Conservation (phyloP, 2,888 invertebrate genomes). For the Mycogona germanica region DNA sequence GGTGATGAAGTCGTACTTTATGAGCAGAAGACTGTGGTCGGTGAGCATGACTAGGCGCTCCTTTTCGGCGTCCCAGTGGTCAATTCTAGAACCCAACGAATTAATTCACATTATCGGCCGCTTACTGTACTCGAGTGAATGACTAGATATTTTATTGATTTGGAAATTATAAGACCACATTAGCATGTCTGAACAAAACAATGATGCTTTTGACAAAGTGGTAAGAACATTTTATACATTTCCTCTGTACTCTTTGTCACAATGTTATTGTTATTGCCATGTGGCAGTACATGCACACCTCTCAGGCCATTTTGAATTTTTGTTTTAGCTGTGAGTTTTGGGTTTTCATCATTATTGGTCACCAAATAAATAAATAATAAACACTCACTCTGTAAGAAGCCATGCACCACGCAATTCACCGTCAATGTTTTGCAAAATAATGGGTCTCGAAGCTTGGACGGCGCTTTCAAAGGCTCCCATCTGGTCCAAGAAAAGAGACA, state of each 20-base stretch:
- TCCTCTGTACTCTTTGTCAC: too few species aligned
- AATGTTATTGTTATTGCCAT: too few species aligned
- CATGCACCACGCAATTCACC: constrained; percentile 60
- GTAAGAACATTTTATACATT: too few species aligned
- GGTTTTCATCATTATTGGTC: too few species aligned
- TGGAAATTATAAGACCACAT: too few species aligned
- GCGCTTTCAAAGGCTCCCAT: constrained; percentile 60
- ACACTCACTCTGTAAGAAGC: constrained; percentile 64
- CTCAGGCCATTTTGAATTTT: too few species aligned
- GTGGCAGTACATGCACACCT: too few species aligned
- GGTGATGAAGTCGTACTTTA: constrained; percentile 78
- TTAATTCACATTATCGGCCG: neutral
- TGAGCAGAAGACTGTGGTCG: constrained; percentile 54
- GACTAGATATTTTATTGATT: neutral
- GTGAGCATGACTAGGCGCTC: constrained; percentile 65
- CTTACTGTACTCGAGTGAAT: neutral
- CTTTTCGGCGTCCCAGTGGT: constrained; percentile 74
- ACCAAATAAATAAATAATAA: too few species aligned
- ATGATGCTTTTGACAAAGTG: neutral
- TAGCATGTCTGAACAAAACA: neutral
- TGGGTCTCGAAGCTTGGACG: constrained; percentile 49
- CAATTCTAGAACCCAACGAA: constrained; percentile 47
- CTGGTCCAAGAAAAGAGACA: constrained; percentile 47
- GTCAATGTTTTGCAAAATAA: constrained; percentile 52
- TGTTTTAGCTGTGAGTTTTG: too few species aligned